Evolutionary conservation across 2,113 vertebrate genomes (phyloP).

Genomic region (Heterocephalus glaber): DNA sequence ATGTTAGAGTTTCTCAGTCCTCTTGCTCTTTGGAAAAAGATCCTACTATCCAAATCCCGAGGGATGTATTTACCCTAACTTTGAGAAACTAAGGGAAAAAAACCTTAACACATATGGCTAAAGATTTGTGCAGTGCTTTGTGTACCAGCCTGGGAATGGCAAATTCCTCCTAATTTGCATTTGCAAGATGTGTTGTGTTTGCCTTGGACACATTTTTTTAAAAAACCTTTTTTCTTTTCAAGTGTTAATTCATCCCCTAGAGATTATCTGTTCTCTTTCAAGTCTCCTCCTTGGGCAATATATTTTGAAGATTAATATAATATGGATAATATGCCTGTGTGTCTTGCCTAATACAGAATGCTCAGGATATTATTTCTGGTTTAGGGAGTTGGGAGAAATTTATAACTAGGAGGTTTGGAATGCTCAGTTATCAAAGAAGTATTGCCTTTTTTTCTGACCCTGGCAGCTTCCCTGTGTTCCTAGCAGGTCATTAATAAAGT

Average conservation of each 20-base stretch:
- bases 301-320: slow-evolving; percentile 51
- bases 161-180: not conserved
- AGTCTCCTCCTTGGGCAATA: slow-evolving; percentile 43
- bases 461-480: slow-evolving; percentile 12
- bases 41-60: not conserved
- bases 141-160: not conserved
- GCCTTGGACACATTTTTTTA: slow-evolving; percentile 8
- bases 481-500: slow-evolving; percentile 60
- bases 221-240: slow-evolving; percentile 34
- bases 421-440: slow-evolving; percentile 42
- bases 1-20: not conserved
- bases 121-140: not conserved
- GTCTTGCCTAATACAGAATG: slow-evolving; percentile 62
- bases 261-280: slow-evolving; percentile 69
- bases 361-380: slow-evolving; percentile 57
- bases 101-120: not conserved
- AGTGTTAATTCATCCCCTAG: slow-evolving; percentile 48
- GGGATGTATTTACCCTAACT: not conserved
- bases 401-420: not conserved
- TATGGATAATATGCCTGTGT: slow-evolving; percentile 55
- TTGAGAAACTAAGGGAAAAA: not conserved
- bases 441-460: not conserved
- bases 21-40: not conserved
- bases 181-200: slow-evolving; percentile 42
- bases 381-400: slow-evolving; percentile 60